phyloP scores from a whole-genome alignment of 1,140 invertebrate genomes.

The Holotrichia oblita region DNA sequence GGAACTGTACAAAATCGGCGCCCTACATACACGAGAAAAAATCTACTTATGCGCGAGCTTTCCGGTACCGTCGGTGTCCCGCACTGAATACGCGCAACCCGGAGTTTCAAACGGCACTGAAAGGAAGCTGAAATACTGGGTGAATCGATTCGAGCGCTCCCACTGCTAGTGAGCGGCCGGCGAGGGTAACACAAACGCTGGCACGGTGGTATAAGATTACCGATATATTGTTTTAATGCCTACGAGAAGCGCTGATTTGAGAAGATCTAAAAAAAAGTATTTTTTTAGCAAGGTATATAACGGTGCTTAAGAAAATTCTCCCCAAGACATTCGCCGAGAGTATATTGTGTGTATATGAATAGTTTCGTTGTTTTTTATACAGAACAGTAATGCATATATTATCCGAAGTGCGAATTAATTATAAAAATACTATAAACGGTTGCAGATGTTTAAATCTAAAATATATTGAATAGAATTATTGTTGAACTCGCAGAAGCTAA shows the following conservation, averaged over 20 bases:
- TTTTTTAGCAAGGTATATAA: too few species aligned
- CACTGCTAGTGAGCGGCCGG: neutral
- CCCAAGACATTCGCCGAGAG: too few species aligned
- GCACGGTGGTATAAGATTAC: neutral
- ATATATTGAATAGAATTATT: too few species aligned
- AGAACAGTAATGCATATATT: too few species aligned
- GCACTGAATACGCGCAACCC: neutral
- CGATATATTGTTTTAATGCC: neutral
- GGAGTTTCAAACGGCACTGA: slow-evolving; percentile 10
- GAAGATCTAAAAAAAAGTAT: neutral
- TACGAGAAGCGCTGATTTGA: neutral
- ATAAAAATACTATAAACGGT: too few species aligned
- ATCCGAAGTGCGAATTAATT: too few species aligned
- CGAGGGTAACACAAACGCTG: slow-evolving; percentile 14
- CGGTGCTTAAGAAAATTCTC: too few species aligned
- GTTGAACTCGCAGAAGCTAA: too few species aligned
- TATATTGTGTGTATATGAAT: too few species aligned
- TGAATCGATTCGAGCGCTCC: slow-evolving; percentile 25
- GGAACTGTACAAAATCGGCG: neutral
- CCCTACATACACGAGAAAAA: neutral
- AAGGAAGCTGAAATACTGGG: slow-evolving; percentile 29
- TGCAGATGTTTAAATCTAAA: too few species aligned
- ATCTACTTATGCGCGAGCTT: neutral
- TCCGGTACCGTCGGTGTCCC: neutral
- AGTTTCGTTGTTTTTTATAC: too few species aligned